Evolutionary conservation across 2,113 vertebrate genomes (phyloP).

Genomic region (Ovis canadensis): DNA sequence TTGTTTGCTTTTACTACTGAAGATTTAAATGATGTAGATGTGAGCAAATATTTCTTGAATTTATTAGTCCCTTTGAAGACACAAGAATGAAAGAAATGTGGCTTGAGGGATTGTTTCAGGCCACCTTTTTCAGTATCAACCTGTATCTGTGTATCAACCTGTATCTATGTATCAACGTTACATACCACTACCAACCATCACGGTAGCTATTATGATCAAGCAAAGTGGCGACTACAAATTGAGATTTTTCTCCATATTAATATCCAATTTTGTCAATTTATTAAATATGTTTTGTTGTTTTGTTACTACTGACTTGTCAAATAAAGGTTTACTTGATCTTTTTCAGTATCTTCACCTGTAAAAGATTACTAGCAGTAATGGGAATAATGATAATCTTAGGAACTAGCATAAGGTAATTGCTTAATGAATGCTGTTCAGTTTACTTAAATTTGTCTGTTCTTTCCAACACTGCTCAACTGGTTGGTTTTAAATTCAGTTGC

Average conservation of each 20-base stretch:
- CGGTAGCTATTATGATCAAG: not conserved
- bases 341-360: not conserved
- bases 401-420: not conserved
- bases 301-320: not conserved
- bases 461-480: not conserved
- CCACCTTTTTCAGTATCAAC: not conserved
- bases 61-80: not conserved
- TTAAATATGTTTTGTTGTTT: not conserved
- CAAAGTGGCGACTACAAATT: not conserved
- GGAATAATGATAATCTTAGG: not conserved
- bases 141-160: not conserved
- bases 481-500: not conserved
- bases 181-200: not conserved
- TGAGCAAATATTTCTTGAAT: not conserved
- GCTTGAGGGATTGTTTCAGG: not conserved
- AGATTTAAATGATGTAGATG: not conserved
- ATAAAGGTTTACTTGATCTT: not conserved
- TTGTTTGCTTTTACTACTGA: not conserved
- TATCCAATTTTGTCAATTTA: not conserved
- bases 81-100: not conserved
- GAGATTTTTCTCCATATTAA: not conserved
- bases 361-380: not conserved
- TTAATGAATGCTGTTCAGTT: not conserved
- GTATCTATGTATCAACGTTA: not conserved
- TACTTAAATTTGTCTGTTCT: not conserved